Percentiles rank a stretch among this genome's conserved stretches.
Conservation (phyloP, 2,797 vertebrate genomes). For the Melanotaenia parkinsoni region DNA sequence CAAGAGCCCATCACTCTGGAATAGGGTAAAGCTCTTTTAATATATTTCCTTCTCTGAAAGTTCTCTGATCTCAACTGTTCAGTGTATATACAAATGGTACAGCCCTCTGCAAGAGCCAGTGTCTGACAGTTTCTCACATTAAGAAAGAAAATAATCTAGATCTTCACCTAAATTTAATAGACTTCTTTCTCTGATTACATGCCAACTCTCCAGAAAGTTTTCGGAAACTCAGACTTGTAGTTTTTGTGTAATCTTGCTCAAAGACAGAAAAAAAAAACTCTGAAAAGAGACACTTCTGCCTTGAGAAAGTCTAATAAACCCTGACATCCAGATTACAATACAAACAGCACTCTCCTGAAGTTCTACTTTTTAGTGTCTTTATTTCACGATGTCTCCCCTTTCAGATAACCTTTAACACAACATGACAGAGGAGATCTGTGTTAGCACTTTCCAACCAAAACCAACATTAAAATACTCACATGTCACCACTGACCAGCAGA, state of each 20-base stretch:
- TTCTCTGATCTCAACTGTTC: background rate
- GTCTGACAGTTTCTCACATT: background rate
- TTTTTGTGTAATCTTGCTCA: background rate
- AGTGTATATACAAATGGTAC: background rate
- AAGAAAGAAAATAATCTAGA: background rate
- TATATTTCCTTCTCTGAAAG: too few relatives aligned
- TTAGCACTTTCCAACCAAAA: conserved; percentile 50
- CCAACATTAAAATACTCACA: conserved; percentile 60
- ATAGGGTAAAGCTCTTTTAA: too few relatives aligned
- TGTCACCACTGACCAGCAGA: conserved; percentile 66
- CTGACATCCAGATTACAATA: conserved; percentile 10
- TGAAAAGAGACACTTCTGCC: background rate
- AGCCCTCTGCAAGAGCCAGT: background rate
- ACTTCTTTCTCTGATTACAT: background rate
- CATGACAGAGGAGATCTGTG: conserved; percentile 52
- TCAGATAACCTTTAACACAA: conserved; percentile 28
- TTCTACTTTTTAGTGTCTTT: conserved; percentile 2
- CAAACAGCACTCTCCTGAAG: conserved; percentile 19
- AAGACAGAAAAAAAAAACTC: background rate
- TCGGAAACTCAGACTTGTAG: background rate
- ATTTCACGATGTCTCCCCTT: conserved; percentile 29
- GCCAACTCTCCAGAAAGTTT: background rate
- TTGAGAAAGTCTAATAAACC: background rate
- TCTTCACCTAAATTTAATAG: background rate
- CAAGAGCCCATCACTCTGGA: too few relatives aligned